A percentile compares a stretch with the other conserved stretches of the same genome.
Conservation (phyloP, 2,113 vertebrate species). For the Probosciger aterrimus region DNA sequence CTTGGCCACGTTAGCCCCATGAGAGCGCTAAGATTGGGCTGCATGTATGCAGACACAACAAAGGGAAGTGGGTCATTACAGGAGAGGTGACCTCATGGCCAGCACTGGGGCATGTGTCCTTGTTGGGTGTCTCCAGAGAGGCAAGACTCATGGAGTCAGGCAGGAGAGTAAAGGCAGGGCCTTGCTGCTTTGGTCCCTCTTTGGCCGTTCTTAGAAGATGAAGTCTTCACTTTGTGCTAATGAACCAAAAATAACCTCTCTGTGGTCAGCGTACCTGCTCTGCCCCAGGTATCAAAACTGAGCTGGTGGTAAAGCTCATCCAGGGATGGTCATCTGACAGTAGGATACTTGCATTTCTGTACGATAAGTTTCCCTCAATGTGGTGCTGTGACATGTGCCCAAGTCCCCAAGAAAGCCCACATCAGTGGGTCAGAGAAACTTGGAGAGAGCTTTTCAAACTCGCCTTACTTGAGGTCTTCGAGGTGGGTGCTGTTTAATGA, state of each 20-base stretch:
- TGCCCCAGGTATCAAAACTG: neutral
- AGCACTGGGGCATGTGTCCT: fast-evolving
- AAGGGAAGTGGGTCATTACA: fast-evolving
- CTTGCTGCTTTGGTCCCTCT: neutral
- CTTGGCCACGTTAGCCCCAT: fast-evolving
- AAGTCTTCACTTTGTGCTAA: neutral
- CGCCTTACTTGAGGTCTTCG: conserved; percentile 73
- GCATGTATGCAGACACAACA: neutral
- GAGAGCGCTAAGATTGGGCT: neutral
- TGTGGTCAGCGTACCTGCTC: fast-evolving
- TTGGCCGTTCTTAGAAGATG: neutral
- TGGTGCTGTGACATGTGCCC: neutral
- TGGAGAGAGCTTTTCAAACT: neutral
- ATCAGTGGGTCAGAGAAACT: neutral
- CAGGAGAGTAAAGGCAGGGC: neutral
- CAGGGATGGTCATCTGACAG: neutral
- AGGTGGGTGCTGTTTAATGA: conserved; percentile 79
- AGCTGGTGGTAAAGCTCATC: neutral
- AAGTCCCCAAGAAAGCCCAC: neutral
- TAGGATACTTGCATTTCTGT: fast-evolving
- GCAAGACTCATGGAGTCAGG: neutral
- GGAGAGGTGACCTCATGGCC: neutral
- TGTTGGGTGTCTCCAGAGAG: fast-evolving
- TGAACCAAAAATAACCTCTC: neutral
- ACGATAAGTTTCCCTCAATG: fast-evolving